Conservation (phyloP, 2,888 invertebrate genomes). For the Heliconius hortense region DNA sequence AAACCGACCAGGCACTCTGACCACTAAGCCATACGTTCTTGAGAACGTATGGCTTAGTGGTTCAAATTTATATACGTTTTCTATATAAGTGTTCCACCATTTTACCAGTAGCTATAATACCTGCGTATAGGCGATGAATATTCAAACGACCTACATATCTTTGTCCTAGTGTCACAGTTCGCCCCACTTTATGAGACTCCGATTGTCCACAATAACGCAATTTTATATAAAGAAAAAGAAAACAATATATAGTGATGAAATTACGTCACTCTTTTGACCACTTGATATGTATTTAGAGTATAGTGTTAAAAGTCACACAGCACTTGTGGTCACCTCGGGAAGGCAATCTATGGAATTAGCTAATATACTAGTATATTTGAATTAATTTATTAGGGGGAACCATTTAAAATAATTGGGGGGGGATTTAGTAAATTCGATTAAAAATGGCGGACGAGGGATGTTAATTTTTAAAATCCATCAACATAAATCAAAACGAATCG, state of each 20-base stretch:
- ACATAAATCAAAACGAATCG: slow-evolving; percentile 47
- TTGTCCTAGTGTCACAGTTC: slow-evolving; percentile 40
- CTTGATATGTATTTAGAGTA: slow-evolving; percentile 24
- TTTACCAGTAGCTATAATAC: slow-evolving; percentile 17
- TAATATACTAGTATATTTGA: slow-evolving; percentile 3
- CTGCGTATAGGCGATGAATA: slow-evolving; percentile 42
- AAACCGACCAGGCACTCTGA: too few relatives aligned
- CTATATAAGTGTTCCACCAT: too few relatives aligned
- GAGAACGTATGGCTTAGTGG: too few relatives aligned
- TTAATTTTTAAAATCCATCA: slow-evolving; percentile 11
- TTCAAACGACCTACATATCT: slow-evolving; percentile 47
- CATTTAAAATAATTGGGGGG: slow-evolving; percentile 11
- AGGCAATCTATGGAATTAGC: slow-evolving; percentile 15
- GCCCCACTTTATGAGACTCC: slow-evolving; percentile 51
- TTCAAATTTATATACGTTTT: too few relatives aligned
- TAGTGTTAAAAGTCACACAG: slow-evolving; percentile 16
- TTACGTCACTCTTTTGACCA: slow-evolving; percentile 5
- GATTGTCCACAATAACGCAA: slow-evolving; percentile 50
- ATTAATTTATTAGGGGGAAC: background rate
- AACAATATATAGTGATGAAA: slow-evolving; percentile 26
- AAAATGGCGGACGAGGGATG: slow-evolving; percentile 14
- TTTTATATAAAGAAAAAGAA: slow-evolving; percentile 33
- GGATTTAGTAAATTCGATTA: slow-evolving; percentile 14
- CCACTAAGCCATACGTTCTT: too few relatives aligned
- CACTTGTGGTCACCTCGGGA: slow-evolving; percentile 16